Conservation (phyloP, 2,113 vertebrate genomes). For the Thinocorus orbignyianus region DNA sequence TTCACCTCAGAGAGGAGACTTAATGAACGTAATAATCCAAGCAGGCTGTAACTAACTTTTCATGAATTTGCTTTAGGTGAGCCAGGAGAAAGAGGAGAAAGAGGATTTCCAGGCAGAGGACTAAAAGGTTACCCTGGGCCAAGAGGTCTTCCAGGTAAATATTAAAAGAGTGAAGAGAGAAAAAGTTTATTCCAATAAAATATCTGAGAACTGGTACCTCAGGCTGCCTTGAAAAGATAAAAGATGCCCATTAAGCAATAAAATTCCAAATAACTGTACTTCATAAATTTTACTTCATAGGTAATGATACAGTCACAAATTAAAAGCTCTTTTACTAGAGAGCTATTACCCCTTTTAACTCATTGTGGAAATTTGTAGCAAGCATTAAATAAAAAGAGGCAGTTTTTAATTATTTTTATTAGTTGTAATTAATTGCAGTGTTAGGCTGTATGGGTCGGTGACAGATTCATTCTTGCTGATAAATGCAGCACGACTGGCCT, state of each 20-base stretch:
- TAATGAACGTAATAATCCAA: background rate
- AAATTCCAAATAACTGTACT: background rate
- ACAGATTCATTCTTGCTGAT: background rate
- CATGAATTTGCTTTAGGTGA: constrained; percentile 82
- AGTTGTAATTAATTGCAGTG: too few species aligned
- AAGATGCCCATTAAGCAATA: background rate
- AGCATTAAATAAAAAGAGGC: background rate
- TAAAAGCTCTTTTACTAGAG: background rate
- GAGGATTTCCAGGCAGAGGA: constrained; percentile 88
- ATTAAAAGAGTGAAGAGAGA: background rate
- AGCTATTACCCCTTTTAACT: background rate
- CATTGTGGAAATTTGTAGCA: background rate
- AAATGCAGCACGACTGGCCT: constrained; percentile 33
- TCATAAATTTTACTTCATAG: background rate
- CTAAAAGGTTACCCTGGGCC: constrained; percentile 89
- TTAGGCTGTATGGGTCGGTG: too few species aligned
- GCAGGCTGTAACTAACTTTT: background rate
- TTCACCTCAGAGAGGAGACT: background rate
- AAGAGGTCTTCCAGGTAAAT: constrained; percentile 89
- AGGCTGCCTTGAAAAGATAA: background rate
- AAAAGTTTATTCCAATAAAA: background rate
- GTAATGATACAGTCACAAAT: background rate
- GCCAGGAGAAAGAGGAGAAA: constrained; percentile 89
- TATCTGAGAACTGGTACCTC: background rate
- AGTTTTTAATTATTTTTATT: too few species aligned